Evolutionary conservation across 2,888 invertebrate species (phyloP).

Genomic region (Idaea aversata): DNA sequence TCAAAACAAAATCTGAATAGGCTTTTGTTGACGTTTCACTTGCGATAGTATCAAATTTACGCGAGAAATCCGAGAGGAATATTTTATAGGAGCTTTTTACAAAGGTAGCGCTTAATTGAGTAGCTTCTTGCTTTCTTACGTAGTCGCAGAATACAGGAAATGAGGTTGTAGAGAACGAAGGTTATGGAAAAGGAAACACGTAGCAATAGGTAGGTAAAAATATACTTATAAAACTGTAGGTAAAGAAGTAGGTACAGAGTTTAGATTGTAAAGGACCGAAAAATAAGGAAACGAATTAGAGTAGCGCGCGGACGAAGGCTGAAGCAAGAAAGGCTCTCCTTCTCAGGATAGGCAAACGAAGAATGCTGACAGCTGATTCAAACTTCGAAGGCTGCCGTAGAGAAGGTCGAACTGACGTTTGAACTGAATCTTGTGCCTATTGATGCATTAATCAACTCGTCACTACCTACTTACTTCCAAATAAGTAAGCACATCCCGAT

Average conservation of each 20-base stretch:
- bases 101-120: slow-evolving; percentile 39
- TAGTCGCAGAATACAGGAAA: background rate
- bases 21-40: slow-evolving; percentile 75
- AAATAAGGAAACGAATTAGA: too few species aligned
- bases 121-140: background rate
- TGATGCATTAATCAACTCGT: background rate
- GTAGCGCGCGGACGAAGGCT: too few species aligned
- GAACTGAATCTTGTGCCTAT: background rate
- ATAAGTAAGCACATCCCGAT: background rate
- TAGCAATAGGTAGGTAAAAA: too few species aligned
- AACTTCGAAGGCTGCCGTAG: background rate
- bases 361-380: too few species aligned
- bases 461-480: background rate
- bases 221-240: too few species aligned
- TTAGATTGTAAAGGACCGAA: too few species aligned
- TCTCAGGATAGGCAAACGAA: too few species aligned
- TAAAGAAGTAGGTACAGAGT: too few species aligned
- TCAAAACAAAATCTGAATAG: slow-evolving; percentile 76
- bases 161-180: too few species aligned
- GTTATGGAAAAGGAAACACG: too few species aligned
- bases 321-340: too few species aligned
- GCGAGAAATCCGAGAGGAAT: slow-evolving; percentile 20
- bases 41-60: slow-evolving; percentile 69
- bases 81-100: slow-evolving; percentile 9
- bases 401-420: background rate